Evolutionary conservation across 2,888 invertebrate genomes (phyloP), one percentile per base, ranked within the genome.

Genomic region (Agriopis aurantiaria): DNA sequence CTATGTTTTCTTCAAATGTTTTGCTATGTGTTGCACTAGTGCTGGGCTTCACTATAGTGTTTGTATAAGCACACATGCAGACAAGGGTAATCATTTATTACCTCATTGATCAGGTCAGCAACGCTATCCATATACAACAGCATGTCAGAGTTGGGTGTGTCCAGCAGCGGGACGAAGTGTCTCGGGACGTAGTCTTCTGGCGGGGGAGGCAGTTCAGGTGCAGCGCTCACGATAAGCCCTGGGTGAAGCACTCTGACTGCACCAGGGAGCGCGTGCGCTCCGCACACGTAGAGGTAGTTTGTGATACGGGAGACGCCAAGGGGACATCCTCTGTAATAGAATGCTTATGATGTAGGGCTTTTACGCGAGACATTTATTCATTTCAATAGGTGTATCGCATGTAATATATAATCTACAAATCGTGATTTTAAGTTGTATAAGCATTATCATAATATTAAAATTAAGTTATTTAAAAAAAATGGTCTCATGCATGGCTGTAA

Each of bases 181-280:
- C 96, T 96, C 57, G 94, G 91, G 0, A 95, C 95, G 73, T 95
- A 96, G 61, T 94, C 93, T 79, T 95, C 95, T 7, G 96, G 95
- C 0, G 93, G 92, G 65, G 96, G 96, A 0, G 98, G 98, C 57
- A 98, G 95, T 85, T 98, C 98, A 0, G 97, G 96, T 0, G 98
- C 98, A 23, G 96, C 97, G 85, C 97, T 98, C 65, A 98, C 96
- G 51, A 98, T 96, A 80, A 97, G 96, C 1, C 97, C 96, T 62
- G 98, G 96, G 57, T 96, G 96, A 46, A 97, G 91, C 3, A 95
- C 95, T 74, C 96, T 95, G 48, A 98, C 93, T 59, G 96, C 95
- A 4, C 96, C 95, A 1, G 96, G 96, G 60, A 96, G 95, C 0
- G 97, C 96, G 61, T 97, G 96, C 0, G 98, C 98, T 12, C 98